These are phyloP conservation scores for Clupea harengus DNA, from an alignment of 2,113 vertebrate species.

Conservation along the genomic window DNA sequence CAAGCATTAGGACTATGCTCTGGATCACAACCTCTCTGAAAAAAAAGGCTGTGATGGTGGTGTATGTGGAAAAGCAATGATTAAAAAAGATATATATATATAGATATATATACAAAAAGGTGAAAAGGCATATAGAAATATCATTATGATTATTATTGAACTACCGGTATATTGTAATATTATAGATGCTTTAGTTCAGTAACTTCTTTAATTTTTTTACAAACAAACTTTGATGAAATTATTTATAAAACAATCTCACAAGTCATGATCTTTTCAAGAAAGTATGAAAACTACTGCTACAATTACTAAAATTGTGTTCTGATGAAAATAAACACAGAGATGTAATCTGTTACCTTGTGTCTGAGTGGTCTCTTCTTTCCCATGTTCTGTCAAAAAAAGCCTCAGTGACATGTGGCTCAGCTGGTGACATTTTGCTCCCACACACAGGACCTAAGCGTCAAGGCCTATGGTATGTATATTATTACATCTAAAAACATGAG, in stretches of 20 bases:
- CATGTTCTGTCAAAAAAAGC: background rate
- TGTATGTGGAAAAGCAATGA: conserved; percentile 47
- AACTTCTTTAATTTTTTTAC: conserved; percentile 83
- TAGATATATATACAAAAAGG: conserved; percentile 42
- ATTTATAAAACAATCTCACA: conserved; percentile 79
- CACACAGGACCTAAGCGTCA: background rate
- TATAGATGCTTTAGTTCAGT: conserved; percentile 81
- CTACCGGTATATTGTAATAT: conserved; percentile 82
- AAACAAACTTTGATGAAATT: conserved; percentile 81
- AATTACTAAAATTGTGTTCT: conserved; percentile 79
- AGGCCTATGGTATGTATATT: no score
- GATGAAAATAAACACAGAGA: conserved; percentile 80
- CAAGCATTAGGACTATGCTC: conserved; percentile 65
- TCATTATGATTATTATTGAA: conserved; percentile 76
- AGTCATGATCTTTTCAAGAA: conserved; percentile 77
- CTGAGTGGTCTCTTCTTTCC: conserved; percentile 42
- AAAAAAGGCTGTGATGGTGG: conserved; percentile 62
- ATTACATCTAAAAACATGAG: no score
- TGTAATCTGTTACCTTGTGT: conserved; percentile 67
- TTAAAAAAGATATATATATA: conserved; percentile 21
- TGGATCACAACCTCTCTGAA: conserved; percentile 64
- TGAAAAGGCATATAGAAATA: conserved; percentile 76
- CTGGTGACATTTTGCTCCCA: no score
- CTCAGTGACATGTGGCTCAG: background rate
- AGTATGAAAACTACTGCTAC: conserved; percentile 76